A percentile compares a stretch with the other conserved stretches of the same genome.
Conservation (phyloP, 2,888 invertebrate species). For the Drosophila demipolita region DNA sequence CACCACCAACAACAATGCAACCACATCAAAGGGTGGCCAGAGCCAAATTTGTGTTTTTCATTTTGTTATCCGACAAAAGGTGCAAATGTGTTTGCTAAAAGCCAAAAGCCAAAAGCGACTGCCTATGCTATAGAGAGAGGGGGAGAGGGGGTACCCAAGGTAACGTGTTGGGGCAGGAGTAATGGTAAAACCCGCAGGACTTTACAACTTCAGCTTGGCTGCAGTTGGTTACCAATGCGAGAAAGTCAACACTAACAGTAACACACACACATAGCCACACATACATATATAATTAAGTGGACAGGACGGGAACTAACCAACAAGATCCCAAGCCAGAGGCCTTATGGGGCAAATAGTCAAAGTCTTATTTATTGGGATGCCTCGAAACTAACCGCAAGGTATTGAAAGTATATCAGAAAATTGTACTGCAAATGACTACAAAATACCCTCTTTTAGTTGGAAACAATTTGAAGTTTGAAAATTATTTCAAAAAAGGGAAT, state of each 20-base stretch:
- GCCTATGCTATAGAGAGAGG: slow-evolving; percentile 18
- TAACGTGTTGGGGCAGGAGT: slow-evolving; percentile 7
- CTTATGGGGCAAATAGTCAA: not conserved
- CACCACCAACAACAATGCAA: slow-evolving; percentile 29
- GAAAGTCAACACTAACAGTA: slow-evolving; percentile 21
- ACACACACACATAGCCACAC: not conserved
- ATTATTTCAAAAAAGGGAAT: not conserved
- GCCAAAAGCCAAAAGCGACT: slow-evolving; percentile 23
- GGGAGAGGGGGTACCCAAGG: slow-evolving; percentile 24
- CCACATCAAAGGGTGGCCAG: slow-evolving; percentile 53
- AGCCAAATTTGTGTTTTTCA: slow-evolving; percentile 42
- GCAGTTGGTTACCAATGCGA: slow-evolving; percentile 33
- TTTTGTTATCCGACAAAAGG: slow-evolving; percentile 42
- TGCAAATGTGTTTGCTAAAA: slow-evolving; percentile 51
- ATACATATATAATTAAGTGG: slow-evolving; percentile 39
- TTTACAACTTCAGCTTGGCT: slow-evolving; percentile 24
- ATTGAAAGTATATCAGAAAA: not conserved
- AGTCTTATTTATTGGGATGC: slow-evolving; percentile 2
- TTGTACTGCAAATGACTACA: not conserved
- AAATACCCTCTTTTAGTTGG: not conserved
- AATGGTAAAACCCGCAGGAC: slow-evolving; percentile 41
- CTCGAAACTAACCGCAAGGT: not conserved
- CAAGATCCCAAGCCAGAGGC: not conserved
- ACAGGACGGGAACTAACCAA: slow-evolving; percentile 1
- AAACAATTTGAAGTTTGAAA: not conserved